Conservation (phyloP, 2,113 vertebrate genomes). For the Cochlearius cochlearius region DNA sequence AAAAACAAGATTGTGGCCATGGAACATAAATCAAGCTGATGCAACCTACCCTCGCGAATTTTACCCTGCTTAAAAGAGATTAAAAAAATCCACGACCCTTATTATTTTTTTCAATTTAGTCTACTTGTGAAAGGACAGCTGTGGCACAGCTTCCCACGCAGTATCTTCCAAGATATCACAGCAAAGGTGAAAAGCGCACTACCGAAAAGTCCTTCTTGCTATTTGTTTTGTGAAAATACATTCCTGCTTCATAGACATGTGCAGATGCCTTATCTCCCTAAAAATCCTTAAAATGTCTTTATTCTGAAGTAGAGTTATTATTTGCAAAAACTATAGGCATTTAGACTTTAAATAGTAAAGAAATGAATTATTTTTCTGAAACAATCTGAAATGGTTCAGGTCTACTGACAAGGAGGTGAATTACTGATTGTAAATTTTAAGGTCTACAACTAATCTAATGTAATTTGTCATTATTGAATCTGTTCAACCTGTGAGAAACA, state of each 20-base stretch:
- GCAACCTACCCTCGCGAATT: neutral
- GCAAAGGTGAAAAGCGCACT: neutral
- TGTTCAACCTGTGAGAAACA: neutral
- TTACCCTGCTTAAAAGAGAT: neutral
- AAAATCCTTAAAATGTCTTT: neutral
- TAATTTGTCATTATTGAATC: neutral
- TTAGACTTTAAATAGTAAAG: neutral
- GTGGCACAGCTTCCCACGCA: neutral
- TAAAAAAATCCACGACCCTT: accelerated
- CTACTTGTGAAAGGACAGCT: neutral
- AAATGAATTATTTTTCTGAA: neutral
- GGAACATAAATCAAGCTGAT: neutral
- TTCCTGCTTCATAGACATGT: neutral
- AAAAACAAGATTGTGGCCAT: neutral
- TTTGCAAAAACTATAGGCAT: neutral
- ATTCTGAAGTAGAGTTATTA: neutral
- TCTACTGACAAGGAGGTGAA: neutral
- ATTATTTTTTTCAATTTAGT: neutral
- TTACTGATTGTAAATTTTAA: neutral
- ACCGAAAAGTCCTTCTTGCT: neutral
- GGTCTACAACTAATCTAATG: neutral
- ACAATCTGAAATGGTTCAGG: neutral
- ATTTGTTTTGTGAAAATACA: neutral
- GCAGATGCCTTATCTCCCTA: neutral
- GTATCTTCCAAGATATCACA: neutral